Conservation (phyloP, 1,140 invertebrate genomes). For the Heliconius nattereri region DNA sequence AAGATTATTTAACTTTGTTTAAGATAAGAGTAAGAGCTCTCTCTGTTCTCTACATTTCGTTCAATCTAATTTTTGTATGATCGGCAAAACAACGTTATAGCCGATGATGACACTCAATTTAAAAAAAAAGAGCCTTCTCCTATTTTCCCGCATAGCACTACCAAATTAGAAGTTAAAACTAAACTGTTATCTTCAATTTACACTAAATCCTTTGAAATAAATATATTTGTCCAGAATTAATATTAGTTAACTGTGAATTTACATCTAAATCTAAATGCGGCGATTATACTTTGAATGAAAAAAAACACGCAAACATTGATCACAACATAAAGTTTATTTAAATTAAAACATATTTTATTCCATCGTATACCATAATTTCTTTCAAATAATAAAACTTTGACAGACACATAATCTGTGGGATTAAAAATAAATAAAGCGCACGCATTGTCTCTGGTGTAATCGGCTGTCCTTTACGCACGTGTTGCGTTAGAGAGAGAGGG, state of each 20-base stretch:
- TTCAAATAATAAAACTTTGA: conserved; percentile 22
- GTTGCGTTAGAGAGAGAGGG: conserved; percentile 24
- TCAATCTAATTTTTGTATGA: no score
- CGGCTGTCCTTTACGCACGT: conserved; percentile 30
- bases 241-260: background rate
- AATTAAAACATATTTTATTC: background rate
- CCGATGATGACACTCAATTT: no score
- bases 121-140: no score
- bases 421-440: conserved; percentile 39
- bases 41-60: no score
- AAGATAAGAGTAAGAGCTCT: no score
- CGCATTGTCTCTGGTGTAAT: conserved; percentile 37
- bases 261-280: background rate
- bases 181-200: no score
- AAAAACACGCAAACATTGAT: background rate
- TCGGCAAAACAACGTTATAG: no score
- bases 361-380: background rate
- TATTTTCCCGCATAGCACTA: no score
- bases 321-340: background rate
- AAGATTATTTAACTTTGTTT: no score
- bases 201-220: no score
- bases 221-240: background rate
- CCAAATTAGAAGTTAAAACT: no score
- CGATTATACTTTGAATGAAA: no score
- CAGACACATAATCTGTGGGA: conserved; percentile 38